Evolutionary conservation across 2,888 invertebrate genomes (phyloP).

Genomic region (Lepidocyrtinus sp.): DNA sequence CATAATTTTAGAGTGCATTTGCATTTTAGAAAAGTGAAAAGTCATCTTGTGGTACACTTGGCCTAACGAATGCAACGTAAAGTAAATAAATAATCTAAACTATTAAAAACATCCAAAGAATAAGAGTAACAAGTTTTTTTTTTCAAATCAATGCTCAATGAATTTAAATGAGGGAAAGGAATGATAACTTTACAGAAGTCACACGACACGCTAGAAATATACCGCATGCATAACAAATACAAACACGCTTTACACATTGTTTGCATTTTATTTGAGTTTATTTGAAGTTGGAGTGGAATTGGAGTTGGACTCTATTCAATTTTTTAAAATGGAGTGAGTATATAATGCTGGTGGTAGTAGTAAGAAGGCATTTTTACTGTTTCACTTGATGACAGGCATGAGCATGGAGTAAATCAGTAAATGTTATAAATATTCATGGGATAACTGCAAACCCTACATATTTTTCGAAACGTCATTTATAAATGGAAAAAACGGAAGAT

Average conservation of each 20-base stretch:
- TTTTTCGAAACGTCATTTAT: conserved; percentile 50
- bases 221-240: too few species aligned
- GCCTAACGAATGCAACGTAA: too few species aligned
- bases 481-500: conserved; percentile 51
- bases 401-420: background rate
- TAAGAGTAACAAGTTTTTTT: background rate
- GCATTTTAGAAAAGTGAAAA: background rate
- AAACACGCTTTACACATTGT: too few species aligned
- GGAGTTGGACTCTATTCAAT: too few species aligned
- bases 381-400: conserved; percentile 20
- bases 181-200: background rate
- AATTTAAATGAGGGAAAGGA: background rate
- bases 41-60: too few species aligned
- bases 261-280: too few species aligned
- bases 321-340: too few species aligned
- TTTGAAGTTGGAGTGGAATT: too few species aligned
- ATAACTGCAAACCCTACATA: conserved; percentile 50
- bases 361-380: too few species aligned
- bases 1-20: background rate
- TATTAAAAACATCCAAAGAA: background rate
- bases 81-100: background rate
- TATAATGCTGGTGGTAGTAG: too few species aligned
- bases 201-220: too few species aligned
- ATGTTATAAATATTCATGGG: conserved; percentile 59
- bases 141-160: background rate